Evolutionary conservation across 2,797 vertebrate species (phyloP), one percentile per base, ranked within the genome.

Genomic region (Tamandua tetradactyla): DNA sequence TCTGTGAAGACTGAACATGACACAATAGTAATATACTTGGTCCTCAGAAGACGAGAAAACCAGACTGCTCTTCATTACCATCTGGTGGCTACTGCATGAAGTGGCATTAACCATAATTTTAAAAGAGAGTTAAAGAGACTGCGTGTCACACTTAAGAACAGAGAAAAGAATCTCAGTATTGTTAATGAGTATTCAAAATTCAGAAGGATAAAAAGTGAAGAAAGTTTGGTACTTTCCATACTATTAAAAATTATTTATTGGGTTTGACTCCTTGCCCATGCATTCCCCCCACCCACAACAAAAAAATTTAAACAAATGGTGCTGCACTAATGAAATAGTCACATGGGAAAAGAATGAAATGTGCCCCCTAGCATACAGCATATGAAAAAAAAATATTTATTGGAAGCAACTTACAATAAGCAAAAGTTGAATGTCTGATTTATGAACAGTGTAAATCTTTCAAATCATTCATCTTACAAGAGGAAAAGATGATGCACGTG

Each of bases 51-150:
- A 95, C 59, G 55, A 2, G 0, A 7, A 84, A 97, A 32, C 72
- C 95, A 97, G 69, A 64, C 93, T 98, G 98, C 98, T 98, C 98
- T 98, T 98, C 98, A 97, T 98, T 98, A 98, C 98, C 98, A 98
- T 97, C 98, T 98, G 98, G 96, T 98, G 98, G 98, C 83, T 97
- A 93, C 94, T 97, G 83, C 37, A 35, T 57, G 89, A 89, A 98
- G 97, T 95, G 94, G 90, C 98, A 97, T 96, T 98, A 96, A 86
- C 95, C 66, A 61, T 42, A n/a, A 87, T 80, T 97, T 90, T 61
- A 71, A 96, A 92, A 95, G 78, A 86, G 66, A 89, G 57, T 89
- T 92, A 84, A 52, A 55, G 30, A n/a, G 62, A 88, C 55, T 68
- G 82, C 75, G 64, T 81, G 20, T 87, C 40, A 4, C 47, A 20